A percentile compares a stretch with the other conserved stretches of the same genome.
phyloP scores from a whole-genome alignment of 1,140 invertebrate genomes.

The Drosophila leontia region DNA sequence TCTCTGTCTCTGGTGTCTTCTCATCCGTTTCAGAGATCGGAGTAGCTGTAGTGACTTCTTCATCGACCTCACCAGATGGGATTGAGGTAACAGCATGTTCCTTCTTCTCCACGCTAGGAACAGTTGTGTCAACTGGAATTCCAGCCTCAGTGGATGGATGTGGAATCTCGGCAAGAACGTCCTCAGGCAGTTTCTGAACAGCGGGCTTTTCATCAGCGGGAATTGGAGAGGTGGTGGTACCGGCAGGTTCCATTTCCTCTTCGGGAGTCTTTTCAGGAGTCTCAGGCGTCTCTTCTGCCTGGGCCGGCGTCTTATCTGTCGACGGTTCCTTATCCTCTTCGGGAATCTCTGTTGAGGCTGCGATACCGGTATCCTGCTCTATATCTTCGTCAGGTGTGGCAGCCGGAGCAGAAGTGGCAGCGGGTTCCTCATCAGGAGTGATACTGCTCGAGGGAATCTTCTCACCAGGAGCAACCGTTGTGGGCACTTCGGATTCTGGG shows the following conservation, averaged over 20 bases:
- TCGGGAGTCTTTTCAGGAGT: constrained; percentile 8
- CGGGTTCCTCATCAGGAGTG: constrained; percentile 20
- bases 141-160: constrained; percentile 31
- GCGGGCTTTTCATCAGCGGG: constrained; percentile 7
- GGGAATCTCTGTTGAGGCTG: constrained; percentile 19
- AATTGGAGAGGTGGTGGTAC: constrained; percentile 14
- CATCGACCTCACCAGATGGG: constrained; percentile 17
- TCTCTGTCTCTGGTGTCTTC: constrained; percentile 19
- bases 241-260: constrained; percentile 7
- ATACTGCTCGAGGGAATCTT: constrained; percentile 20
- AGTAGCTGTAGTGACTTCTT: constrained; percentile 17
- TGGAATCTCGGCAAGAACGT: constrained; percentile 15
- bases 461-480: constrained; percentile 36
- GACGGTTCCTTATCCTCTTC: constrained; percentile 25
- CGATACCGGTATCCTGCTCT: constrained; percentile 24
- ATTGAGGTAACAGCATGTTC: constrained; percentile 21
- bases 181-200: constrained; percentile 15
- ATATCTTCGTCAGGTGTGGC: constrained; percentile 26
- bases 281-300: constrained; percentile 19
- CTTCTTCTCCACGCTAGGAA: constrained; percentile 13
- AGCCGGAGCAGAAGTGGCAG: constrained; percentile 47
- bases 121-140: constrained; percentile 16
- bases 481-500: constrained; percentile 31
- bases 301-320: constrained; percentile 21
- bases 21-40: constrained; percentile 26